phyloP scores from a whole-genome alignment of 1,140 invertebrate species.

The Berghia stephanieae region DNA sequence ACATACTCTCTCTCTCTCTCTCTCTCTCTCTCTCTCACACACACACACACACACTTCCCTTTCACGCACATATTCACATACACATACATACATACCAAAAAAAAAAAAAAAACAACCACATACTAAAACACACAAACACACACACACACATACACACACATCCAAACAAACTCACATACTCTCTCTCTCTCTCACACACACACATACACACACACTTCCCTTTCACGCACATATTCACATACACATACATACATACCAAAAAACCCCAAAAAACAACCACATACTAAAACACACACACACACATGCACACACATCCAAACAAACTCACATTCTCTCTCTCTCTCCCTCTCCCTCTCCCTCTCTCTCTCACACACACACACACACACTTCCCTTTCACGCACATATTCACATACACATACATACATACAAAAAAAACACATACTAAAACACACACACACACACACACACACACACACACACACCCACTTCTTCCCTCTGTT shows the following conservation, averaged over 20 bases:
- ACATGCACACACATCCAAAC: too few relatives aligned
- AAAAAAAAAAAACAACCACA: too few relatives aligned
- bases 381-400: not conserved
- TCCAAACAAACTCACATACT: too few relatives aligned
- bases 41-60: conserved; percentile 1
- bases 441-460: conserved; percentile 16
- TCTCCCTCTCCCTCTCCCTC: not conserved
- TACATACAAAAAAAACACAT: conserved; percentile 5
- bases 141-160: too few relatives aligned
- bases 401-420: not conserved
- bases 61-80: too few relatives aligned
- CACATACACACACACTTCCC: too few relatives aligned
- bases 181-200: too few relatives aligned
- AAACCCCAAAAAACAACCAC: not conserved
- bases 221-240: too few relatives aligned
- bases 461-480: not conserved
- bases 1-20: not conserved
- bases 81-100: not conserved
- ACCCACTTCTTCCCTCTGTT: too few relatives aligned
- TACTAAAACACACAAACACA: too few relatives aligned
- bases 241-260: not conserved
- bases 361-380: conserved; percentile 5
- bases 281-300: too few relatives aligned
- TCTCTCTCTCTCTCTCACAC: not conserved
- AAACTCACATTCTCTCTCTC: too few relatives aligned